phyloP scores from a whole-genome alignment of 2,888 invertebrate species.

The Watsonalla cultraria region DNA sequence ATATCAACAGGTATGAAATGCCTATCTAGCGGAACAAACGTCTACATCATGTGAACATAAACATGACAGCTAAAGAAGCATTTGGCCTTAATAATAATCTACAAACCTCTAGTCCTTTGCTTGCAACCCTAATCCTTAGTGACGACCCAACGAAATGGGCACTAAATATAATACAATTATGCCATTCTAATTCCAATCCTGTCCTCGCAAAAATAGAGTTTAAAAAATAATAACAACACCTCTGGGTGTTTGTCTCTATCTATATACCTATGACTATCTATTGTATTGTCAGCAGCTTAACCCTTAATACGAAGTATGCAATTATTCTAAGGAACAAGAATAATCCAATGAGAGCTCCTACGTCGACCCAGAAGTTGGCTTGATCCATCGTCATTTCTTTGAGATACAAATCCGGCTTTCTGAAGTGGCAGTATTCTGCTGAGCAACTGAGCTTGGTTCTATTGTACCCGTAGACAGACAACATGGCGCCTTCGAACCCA shows the following conservation, averaged over 20 bases:
- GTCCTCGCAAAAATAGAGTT: neutral
- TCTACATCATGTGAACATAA: neutral
- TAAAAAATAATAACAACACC: constrained; percentile 15
- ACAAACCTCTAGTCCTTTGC: neutral
- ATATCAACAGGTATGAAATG: neutral
- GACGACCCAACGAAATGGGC: too few relatives aligned
- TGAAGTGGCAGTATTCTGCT: constrained; percentile 90
- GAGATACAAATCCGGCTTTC: constrained; percentile 88
- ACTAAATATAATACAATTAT: too few relatives aligned
- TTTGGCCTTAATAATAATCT: neutral
- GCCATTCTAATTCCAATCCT: neutral
- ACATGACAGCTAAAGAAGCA: neutral
- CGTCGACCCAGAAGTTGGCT: constrained; percentile 89
- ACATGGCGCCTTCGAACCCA: constrained; percentile 95
- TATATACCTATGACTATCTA: constrained; percentile 34
- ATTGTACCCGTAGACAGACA: constrained; percentile 93
- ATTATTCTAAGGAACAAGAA: constrained; percentile 88
- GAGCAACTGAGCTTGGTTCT: constrained; percentile 90
- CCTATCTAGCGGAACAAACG: neutral
- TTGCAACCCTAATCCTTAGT: too few relatives aligned
- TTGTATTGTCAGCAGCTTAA: constrained; percentile 83
- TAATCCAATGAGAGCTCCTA: constrained; percentile 87
- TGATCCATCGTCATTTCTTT: constrained; percentile 91
- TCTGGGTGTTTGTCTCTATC: constrained; percentile 31
- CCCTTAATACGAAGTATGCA: constrained; percentile 90